Base-by-base conservation (phyloP, 2,797 vertebrate species). In the Staurois parvus region DNA sequence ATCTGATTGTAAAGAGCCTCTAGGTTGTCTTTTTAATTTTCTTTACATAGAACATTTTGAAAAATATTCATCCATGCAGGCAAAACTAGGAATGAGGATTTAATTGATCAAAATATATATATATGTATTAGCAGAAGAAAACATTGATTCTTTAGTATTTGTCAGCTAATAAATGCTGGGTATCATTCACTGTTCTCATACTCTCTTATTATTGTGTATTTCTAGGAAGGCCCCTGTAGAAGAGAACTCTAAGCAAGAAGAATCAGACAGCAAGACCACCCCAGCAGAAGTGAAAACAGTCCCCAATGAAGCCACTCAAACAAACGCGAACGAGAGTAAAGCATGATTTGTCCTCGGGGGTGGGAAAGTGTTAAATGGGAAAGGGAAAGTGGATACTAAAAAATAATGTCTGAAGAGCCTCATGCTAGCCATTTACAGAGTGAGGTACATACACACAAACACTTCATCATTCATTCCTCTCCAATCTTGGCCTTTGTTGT, bases 261-360 rank as follows among this genome's bases (percentile, higher is more conserved):
- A 95, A 80, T 92, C 92, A 37, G 96, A 96, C 84, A 91, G 93
- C 56, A 96, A 97, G 92, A 95, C 95, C 86, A 91, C 93, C 81
- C 89, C 94, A 48, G 91, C 95, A 9, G 96, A 96, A 92, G 95
- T 95, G 88, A 92, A 95, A 92, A 94, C 94, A 91, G 96, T 96
- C 91, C 96, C 96, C 92, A 98, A 96, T 42, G 96, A 96, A 89
- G 92, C 97, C 94, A 95, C 94, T 93, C 97, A 97, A 92, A 97
- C 95, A 95, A 96, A 96, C 81, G 90, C 92, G 88, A 92, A 91
- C 0, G 96, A 97, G 91, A 98, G 96, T 94, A 98, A 97, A 96
- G 97, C 97, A 93, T 98, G 97, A 99, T 95, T 93, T 77, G 56
- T 79, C 81, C 76, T 67, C 37, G 72, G 62, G 80, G 74, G 91